phyloP scores from a whole-genome alignment of 2,888 invertebrate species.

The Agriopis aurantiaria region DNA sequence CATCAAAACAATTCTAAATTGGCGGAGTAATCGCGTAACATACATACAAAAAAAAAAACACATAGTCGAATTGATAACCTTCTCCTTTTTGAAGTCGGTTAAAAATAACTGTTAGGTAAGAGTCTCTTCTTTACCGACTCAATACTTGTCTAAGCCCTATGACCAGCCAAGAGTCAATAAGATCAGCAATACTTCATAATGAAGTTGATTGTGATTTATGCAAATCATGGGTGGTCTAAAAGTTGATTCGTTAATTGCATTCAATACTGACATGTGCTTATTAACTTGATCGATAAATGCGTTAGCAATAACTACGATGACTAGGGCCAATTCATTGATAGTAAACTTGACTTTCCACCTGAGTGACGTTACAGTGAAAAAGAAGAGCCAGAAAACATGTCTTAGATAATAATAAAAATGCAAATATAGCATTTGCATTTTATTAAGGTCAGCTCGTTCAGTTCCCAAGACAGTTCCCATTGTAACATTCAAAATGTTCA shows the following conservation, averaged over 20 bases:
- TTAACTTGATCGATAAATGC: background rate
- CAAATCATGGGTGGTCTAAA: slow-evolving; percentile 26
- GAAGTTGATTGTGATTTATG: slow-evolving; percentile 24
- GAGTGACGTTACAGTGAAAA: background rate
- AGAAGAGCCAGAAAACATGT: background rate
- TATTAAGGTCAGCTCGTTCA: too few relatives aligned
- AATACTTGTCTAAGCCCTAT: slow-evolving; percentile 2
- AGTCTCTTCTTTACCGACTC: background rate
- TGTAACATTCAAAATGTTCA: too few relatives aligned
- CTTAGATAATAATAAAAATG: too few relatives aligned
- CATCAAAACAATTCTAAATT: too few relatives aligned
- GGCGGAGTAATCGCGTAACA: too few relatives aligned
- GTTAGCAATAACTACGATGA: slow-evolving; percentile 8
- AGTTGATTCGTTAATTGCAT: slow-evolving; percentile 27
- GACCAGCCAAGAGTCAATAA: slow-evolving; percentile 9
- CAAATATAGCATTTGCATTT: too few relatives aligned
- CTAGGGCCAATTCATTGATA: background rate
- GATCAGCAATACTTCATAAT: slow-evolving; percentile 26
- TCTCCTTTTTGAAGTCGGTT: too few relatives aligned
- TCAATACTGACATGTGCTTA: slow-evolving; percentile 5
- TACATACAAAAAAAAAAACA: too few relatives aligned
- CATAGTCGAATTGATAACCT: too few relatives aligned
- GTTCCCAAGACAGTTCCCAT: too few relatives aligned
- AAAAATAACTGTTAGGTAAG: background rate
- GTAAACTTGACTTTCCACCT: background rate